These are phyloP conservation scores for Hypomesus transpacificus DNA, from an alignment of 2,113 vertebrate species.

Conservation along the genomic window DNA sequence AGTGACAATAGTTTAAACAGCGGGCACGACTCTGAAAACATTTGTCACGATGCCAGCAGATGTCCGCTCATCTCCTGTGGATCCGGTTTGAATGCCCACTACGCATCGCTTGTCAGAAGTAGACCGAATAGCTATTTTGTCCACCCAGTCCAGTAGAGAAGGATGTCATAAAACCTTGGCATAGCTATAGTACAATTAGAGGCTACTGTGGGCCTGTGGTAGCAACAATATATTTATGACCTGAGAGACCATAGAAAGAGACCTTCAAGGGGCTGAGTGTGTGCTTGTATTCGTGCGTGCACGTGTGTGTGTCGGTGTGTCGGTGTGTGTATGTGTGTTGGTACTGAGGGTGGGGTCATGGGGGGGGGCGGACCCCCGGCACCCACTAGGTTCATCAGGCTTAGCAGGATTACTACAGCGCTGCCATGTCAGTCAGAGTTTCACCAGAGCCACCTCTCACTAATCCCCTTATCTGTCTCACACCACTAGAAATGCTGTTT, in stretches of 20 bases:
- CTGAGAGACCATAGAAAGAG: neutral
- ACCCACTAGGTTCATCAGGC: constrained; percentile 64
- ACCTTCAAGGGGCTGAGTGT: constrained; percentile 11
- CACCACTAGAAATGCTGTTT: constrained; percentile 41
- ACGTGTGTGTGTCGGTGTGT: constrained; percentile 18
- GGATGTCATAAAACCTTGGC: no score
- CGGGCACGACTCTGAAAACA: constrained; percentile 1
- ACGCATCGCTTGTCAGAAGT: no score
- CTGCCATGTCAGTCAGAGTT: constrained; percentile 68
- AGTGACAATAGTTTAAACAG: constrained; percentile 6
- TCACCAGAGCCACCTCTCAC: constrained; percentile 52
- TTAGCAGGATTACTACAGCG: constrained; percentile 69
- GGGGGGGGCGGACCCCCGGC: constrained; percentile 49
- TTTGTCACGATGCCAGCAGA: constrained; percentile 5
- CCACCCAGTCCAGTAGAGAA: no score
- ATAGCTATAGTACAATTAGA: no score
- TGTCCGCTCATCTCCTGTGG: constrained; percentile 27
- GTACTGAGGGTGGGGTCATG: constrained; percentile 48
- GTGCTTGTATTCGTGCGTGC: constrained; percentile 14
- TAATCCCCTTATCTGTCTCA: constrained; percentile 71
- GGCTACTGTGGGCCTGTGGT: neutral
- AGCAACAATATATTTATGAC: neutral
- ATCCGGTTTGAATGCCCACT: neutral
- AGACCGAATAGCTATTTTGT: no score
- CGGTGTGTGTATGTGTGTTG: constrained; percentile 18